Base-by-base conservation (phyloP, 2,888 invertebrate genomes). In the Agelastica alni region DNA sequence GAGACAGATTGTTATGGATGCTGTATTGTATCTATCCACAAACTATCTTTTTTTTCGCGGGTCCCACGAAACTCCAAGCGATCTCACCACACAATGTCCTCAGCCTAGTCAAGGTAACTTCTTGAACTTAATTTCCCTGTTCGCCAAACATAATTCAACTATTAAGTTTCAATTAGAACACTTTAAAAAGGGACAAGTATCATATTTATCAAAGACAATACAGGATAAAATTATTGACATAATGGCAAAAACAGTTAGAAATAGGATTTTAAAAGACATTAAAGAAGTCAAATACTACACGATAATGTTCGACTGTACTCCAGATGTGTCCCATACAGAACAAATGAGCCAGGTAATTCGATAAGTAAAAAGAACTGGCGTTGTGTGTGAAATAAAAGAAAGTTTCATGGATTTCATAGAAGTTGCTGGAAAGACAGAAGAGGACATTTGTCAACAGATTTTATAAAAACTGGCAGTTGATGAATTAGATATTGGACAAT, bases 41-140 rank as follows among this genome's bases (percentile, higher is more conserved):
- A n/a, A n/a, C n/a, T n/a, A n/a, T n/a, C n/a, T n/a, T n/a, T n/a
- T n/a, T n/a, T n/a, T n/a, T n/a, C n/a, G n/a, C n/a, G n/a, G n/a
- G n/a, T n/a, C n/a, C n/a, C n/a, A n/a, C n/a, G n/a, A n/a, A n/a
- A n/a, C n/a, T n/a, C n/a, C n/a, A n/a, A n/a, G n/a, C n/a, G n/a
- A n/a, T n/a, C n/a, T n/a, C n/a, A n/a, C n/a, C n/a, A n/a, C n/a
- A n/a, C n/a, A n/a, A n/a, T n/a, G n/a, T n/a, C n/a, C n/a, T n/a
- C n/a, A n/a, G n/a, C n/a, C n/a, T n/a, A n/a, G n/a, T n/a, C n/a
- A n/a, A n/a, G n/a, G 22, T 22, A 4, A 7, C 22, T 22, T 22
- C 22, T 22, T 22, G 22, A 22, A 22, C 59, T 1, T 56, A 57
- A 36, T 22, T 22, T 22, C 22, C 22, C 22, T 22, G 22, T 7